Evolutionary conservation across 1,140 invertebrate species (phyloP).

Genomic region (Olivierus martensii): DNA sequence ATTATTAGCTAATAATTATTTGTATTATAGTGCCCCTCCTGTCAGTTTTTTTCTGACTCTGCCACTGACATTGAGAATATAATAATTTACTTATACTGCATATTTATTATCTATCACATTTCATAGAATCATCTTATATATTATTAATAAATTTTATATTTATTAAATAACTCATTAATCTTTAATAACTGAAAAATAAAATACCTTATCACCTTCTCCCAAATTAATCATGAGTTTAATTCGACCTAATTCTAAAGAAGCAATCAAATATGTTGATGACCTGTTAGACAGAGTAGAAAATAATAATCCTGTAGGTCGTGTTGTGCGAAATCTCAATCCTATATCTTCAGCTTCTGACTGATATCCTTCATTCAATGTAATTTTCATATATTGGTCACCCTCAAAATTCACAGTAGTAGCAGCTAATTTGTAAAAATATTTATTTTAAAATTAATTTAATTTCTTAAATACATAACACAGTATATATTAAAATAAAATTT

Average conservation of each 20-base stretch:
- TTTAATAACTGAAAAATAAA: not conserved
- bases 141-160: too few species aligned
- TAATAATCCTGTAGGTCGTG: conserved; percentile 42
- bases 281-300: conserved; percentile 54
- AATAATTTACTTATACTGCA: too few species aligned
- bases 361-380: conserved; percentile 55
- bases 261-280: conserved; percentile 60
- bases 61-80: too few species aligned
- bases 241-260: conserved; percentile 62
- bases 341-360: conserved; percentile 85
- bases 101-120: too few species aligned
- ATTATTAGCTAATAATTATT: too few species aligned
- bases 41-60: too few species aligned
- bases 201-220: conserved; percentile 65
- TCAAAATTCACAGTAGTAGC: conserved; percentile 78
- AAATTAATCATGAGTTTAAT: conserved; percentile 65
- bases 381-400: conserved; percentile 75
- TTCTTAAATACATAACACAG: too few species aligned
- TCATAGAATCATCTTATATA: too few species aligned
- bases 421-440: conserved; percentile 38
- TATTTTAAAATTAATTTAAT: too few species aligned
- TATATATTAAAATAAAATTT: conserved; percentile 9
- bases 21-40: too few species aligned
- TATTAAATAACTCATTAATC: too few species aligned
- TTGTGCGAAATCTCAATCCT: conserved; percentile 75